A percentile compares a stretch with the other conserved stretches of the same genome.
Evolutionary conservation across 2,888 invertebrate species (phyloP).

Genomic region (Erebia palarica): DNA sequence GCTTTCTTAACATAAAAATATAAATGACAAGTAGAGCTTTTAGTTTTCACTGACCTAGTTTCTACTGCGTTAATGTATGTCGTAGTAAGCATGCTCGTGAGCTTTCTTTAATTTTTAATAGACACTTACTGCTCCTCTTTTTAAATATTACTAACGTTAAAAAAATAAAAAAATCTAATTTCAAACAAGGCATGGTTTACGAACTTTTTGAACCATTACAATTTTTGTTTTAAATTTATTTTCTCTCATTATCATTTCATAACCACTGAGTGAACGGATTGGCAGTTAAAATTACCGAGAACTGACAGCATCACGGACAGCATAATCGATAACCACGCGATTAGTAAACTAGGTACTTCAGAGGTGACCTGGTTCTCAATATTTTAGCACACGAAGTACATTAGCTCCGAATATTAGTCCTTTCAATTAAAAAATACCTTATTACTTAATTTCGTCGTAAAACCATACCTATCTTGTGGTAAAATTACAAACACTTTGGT

Average conservation of each 20-base stretch:
- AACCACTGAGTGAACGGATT: background rate
- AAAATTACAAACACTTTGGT: background rate
- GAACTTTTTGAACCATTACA: too few species aligned
- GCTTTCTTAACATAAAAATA: conserved; percentile 32
- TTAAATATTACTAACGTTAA: too few species aligned
- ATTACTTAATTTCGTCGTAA: background rate
- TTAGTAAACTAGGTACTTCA: background rate
- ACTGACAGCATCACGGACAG: background rate
- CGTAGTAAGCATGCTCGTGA: conserved; percentile 38
- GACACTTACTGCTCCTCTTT: conserved; percentile 35
- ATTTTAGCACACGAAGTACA: background rate
- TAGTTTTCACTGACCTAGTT: conserved; percentile 38
- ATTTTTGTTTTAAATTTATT: too few species aligned
- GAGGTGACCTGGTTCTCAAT: background rate
- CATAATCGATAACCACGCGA: background rate
- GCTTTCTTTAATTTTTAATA: conserved; percentile 39
- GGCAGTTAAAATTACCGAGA: conserved; percentile 3
- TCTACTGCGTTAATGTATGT: conserved; percentile 35
- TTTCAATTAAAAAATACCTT: background rate
- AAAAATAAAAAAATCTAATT: too few species aligned
- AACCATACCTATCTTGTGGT: background rate
- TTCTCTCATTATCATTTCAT: background rate
- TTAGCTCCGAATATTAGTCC: background rate
- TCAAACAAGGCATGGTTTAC: too few species aligned
- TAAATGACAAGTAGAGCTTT: conserved; percentile 34